Evolutionary conservation across 1,140 invertebrate species (phyloP).

Genomic region (Psix sp.): DNA sequence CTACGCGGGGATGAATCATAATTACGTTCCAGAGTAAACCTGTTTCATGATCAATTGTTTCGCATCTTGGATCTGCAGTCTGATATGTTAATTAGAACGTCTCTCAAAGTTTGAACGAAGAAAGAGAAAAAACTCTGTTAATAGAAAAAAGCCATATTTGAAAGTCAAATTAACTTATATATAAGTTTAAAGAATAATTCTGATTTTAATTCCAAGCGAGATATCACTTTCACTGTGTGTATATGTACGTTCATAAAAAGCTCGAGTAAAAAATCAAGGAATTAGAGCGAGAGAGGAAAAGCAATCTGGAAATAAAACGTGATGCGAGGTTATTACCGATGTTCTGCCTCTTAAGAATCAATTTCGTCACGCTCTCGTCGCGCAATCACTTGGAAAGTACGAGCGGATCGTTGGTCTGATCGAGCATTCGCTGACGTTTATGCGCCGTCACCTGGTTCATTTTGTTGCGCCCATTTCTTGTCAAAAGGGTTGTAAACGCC

Average conservation of each 20-base stretch:
- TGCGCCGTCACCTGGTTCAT: conserved; percentile 65
- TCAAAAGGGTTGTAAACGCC: conserved; percentile 66
- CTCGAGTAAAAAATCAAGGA: not conserved
- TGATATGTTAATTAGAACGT: too few species aligned
- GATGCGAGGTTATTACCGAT: conserved; percentile 30
- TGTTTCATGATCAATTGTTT: conserved; percentile 58
- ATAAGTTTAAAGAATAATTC: too few species aligned
- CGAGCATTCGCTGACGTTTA: conserved; percentile 57
- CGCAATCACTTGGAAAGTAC: conserved; percentile 68
- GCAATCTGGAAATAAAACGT: conserved; percentile 35
- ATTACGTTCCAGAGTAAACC: conserved; percentile 56
- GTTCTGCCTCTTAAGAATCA: conserved; percentile 42
- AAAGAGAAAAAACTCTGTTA: too few species aligned
- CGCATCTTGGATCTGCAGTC: too few species aligned
- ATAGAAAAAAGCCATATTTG: too few species aligned
- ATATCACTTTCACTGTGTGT: too few species aligned
- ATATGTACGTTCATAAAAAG: too few species aligned
- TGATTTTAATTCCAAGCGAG: too few species aligned
- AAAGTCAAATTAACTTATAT: too few species aligned
- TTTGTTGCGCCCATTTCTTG: conserved; percentile 64
- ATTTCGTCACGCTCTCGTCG: conserved; percentile 63
- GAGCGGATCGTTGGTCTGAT: conserved; percentile 55
- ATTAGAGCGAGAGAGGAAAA: conserved; percentile 2
- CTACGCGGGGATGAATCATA: conserved; percentile 62
- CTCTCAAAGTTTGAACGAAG: too few species aligned